Percentiles rank a stretch among this genome's conserved stretches.
These are phyloP conservation scores for Cabera pusaria DNA, from an alignment of 2,888 invertebrate genomes.

Conservation along the genomic window DNA sequence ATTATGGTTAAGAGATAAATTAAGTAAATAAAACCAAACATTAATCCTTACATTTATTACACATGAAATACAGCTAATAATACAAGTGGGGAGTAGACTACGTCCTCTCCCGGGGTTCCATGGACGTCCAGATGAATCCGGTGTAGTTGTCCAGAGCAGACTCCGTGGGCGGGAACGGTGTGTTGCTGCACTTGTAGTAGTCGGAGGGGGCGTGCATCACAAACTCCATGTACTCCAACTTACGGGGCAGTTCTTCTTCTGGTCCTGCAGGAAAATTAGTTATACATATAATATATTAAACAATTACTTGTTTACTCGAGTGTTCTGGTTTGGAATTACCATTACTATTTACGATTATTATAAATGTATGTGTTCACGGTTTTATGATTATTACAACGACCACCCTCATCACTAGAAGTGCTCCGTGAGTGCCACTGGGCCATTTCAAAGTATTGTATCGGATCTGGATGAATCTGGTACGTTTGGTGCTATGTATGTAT, in stretches of 20 bases:
- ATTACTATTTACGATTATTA: too few relatives aligned
- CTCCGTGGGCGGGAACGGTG: slow-evolving; percentile 88
- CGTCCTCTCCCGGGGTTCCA: slow-evolving; percentile 74
- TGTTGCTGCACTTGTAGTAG: slow-evolving; percentile 90
- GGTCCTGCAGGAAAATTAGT: slow-evolving; percentile 91
- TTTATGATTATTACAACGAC: too few relatives aligned
- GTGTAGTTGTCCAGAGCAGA: slow-evolving; percentile 68
- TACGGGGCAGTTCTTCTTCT: slow-evolving; percentile 94
- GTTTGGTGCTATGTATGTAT: too few relatives aligned
- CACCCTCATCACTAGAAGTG: too few relatives aligned
- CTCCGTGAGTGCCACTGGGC: too few relatives aligned
- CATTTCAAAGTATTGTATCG: too few relatives aligned
- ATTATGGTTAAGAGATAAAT: too few relatives aligned
- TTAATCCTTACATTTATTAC: slow-evolving; percentile 16
- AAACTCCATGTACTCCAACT: slow-evolving; percentile 94
- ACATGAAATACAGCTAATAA: slow-evolving; percentile 14
- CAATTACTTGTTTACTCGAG: too few relatives aligned
- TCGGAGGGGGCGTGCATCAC: slow-evolving; percentile 97
- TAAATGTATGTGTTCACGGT: too few relatives aligned
- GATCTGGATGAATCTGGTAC: too few relatives aligned
- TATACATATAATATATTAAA: too few relatives aligned
- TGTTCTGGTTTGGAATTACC: too few relatives aligned
- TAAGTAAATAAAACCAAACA: not conserved
- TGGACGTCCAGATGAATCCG: slow-evolving; percentile 87
- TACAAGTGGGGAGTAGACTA: slow-evolving; percentile 34